phyloP scores from a whole-genome alignment of 1,140 invertebrate genomes.

The Reticulitermes speratus region DNA sequence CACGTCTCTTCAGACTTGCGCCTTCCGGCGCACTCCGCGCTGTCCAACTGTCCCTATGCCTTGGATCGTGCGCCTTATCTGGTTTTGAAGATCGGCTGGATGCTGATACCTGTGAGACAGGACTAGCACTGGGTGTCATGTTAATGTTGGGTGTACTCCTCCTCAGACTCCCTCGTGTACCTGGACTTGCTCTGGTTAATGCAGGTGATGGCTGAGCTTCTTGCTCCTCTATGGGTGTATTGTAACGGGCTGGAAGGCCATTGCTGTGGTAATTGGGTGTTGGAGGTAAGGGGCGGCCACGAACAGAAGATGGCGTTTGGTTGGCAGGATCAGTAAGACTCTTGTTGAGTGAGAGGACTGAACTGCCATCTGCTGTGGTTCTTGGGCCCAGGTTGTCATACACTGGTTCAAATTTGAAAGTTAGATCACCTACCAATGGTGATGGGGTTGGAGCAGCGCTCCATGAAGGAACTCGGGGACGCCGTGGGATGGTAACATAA shows the following conservation, averaged over 20 bases:
- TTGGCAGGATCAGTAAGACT: conserved; percentile 42
- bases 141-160: conserved; percentile 41
- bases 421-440: conserved; percentile 42
- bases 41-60: conserved; percentile 20
- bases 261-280: conserved; percentile 51
- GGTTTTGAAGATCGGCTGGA: too few species aligned
- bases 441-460: conserved; percentile 60
- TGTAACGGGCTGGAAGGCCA: conserved; percentile 50
- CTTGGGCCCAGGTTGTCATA: conserved; percentile 81
- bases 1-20: conserved; percentile 33
- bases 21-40: conserved; percentile 27
- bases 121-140: background rate
- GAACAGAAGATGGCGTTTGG: conserved; percentile 48
- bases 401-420: conserved; percentile 61
- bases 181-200: conserved; percentile 46
- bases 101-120: background rate
- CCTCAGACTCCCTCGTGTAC: conserved; percentile 34
- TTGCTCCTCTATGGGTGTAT: conserved; percentile 64
- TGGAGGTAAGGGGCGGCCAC: conserved; percentile 57
- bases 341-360: conserved; percentile 72
- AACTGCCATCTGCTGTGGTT: conserved; percentile 83
- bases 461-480: conserved; percentile 80
- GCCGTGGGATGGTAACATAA: conserved; percentile 80
- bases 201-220: conserved; percentile 51
- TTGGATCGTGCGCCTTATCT: background rate